Conservation (phyloP, 2,888 invertebrate species). For the Drosophila subsilvestris region DNA sequence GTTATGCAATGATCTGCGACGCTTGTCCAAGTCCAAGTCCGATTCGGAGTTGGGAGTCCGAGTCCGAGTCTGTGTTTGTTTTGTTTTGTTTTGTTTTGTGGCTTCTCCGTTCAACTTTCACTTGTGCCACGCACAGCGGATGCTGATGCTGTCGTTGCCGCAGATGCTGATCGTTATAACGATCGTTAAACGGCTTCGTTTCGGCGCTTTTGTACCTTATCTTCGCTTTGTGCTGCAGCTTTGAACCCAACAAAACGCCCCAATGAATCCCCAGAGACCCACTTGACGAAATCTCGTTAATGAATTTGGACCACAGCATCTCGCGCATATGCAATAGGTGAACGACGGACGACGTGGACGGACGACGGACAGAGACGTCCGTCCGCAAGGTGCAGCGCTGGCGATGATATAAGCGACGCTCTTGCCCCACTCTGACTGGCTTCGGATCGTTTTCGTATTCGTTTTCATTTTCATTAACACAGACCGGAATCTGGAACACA, state of each 20-base stretch:
- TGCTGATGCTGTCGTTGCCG: slow-evolving; percentile 57
- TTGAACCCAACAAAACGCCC: slow-evolving; percentile 47
- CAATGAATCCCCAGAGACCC: slow-evolving; percentile 51
- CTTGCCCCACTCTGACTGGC: slow-evolving; percentile 24
- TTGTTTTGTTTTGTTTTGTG: slow-evolving; percentile 48
- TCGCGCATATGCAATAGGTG: slow-evolving; percentile 16
- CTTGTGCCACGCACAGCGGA: slow-evolving; percentile 61
- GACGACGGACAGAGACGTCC: too few species aligned
- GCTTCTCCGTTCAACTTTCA: slow-evolving; percentile 66
- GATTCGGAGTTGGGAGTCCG: background rate
- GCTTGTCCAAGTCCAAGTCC: slow-evolving; percentile 26
- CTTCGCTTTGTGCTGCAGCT: slow-evolving; percentile 18
- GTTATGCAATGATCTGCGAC: slow-evolving; percentile 57
- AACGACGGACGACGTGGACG: background rate
- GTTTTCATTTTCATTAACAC: slow-evolving; percentile 67
- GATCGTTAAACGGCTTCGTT: slow-evolving; percentile 71
- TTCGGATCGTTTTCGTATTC: slow-evolving; percentile 19
- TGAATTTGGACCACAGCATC: slow-evolving; percentile 72
- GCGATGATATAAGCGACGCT: slow-evolving; percentile 62
- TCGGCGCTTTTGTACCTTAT: slow-evolving; percentile 48
- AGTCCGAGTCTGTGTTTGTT: slow-evolving; percentile 58
- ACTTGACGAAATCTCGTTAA: slow-evolving; percentile 79
- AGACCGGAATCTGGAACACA: slow-evolving; percentile 53
- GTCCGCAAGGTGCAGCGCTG: slow-evolving; percentile 46
- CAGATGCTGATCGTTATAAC: slow-evolving; percentile 30